Conservation (phyloP, 2,797 vertebrate genomes). For the Paedocypris micromegethes region DNA sequence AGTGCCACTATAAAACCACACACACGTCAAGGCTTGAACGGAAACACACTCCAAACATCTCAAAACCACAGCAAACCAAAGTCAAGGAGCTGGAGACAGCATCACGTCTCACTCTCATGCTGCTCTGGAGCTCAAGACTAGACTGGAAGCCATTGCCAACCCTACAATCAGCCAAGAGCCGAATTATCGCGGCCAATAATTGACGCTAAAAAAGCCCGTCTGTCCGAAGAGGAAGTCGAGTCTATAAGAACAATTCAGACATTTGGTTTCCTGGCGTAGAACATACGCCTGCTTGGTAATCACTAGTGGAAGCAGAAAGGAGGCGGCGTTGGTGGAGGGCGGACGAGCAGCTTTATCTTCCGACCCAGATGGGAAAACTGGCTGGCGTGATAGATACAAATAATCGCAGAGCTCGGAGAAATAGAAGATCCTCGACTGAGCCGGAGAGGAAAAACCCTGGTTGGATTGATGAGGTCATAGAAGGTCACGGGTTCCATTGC, state of each 20-base stretch:
- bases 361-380: constrained; percentile 43
- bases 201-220: too few species aligned
- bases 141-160: constrained; percentile 38
- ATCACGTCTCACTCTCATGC: constrained; percentile 33
- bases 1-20: not conserved
- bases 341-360: constrained; percentile 53
- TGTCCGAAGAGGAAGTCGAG: not conserved
- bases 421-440: too few species aligned
- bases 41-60: not conserved
- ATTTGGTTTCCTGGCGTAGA: too few species aligned
- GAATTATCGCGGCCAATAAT: not conserved
- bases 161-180: constrained; percentile 43
- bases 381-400: constrained; percentile 24
- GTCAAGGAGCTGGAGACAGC: not conserved
- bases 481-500: too few species aligned
- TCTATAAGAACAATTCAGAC: not conserved
- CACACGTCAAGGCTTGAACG: not conserved
- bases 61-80: constrained; percentile 27
- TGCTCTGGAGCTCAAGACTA: constrained; percentile 11
- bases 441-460: too few species aligned
- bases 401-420: not conserved
- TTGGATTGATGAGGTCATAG: too few species aligned
- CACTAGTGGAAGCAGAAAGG: constrained; percentile 27
- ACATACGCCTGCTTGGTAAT: too few species aligned
- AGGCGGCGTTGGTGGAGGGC: constrained; percentile 8